Conservation (phyloP, 2,113 vertebrate species). For the Dunckerocampus dactyliophorus region DNA sequence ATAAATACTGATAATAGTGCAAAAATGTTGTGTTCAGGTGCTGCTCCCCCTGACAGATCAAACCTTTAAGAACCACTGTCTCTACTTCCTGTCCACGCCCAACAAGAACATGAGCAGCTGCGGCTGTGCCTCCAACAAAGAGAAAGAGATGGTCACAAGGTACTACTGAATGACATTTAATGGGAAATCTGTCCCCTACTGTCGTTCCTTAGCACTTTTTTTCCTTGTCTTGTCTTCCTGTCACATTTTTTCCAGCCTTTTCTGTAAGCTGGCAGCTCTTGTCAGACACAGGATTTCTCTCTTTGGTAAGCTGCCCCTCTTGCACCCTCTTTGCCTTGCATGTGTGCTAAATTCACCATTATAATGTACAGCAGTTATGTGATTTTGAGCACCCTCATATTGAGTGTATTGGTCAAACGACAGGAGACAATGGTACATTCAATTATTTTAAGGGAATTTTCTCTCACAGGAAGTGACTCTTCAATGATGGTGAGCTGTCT, state of each 20-base stretch:
- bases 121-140: constrained; percentile 94
- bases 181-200: constrained; percentile 3
- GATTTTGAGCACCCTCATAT: not conserved
- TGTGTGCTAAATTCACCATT: no score
- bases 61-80: constrained; percentile 92
- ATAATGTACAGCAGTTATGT: not conserved
- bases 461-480: constrained; percentile 84
- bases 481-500: constrained; percentile 95
- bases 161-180: constrained; percentile 41
- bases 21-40: constrained; percentile 70
- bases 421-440: no score
- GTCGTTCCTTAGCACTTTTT: constrained; percentile 17
- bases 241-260: constrained; percentile 78
- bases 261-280: constrained; percentile 98
- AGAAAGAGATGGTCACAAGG: constrained; percentile 98
- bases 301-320: constrained; percentile 84
- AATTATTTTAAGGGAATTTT: constrained; percentile 6
- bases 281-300: constrained; percentile 98
- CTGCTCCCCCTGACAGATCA: constrained; percentile 90
- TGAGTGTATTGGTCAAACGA: no score
- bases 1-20: not conserved
- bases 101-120: constrained; percentile 88
- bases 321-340: constrained; percentile 4
- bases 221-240: constrained; percentile 16
- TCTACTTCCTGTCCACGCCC: constrained; percentile 93